These are phyloP conservation scores for Himantopus leucocephalus DNA, from an alignment of 2,113 vertebrate genomes.

Conservation along the genomic window DNA sequence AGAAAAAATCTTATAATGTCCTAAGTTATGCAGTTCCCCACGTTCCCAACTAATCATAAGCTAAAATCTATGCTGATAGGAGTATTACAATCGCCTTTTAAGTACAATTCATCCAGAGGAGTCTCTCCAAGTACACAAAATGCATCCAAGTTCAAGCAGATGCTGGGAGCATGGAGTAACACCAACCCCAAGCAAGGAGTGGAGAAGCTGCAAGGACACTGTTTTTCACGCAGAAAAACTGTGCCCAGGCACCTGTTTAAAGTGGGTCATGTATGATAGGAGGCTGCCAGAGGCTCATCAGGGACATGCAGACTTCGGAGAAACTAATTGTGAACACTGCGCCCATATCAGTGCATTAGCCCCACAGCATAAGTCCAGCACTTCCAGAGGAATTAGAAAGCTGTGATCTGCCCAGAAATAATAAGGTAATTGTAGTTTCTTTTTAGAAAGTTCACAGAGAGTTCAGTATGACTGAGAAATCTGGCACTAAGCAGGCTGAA, in stretches of 20 bases:
- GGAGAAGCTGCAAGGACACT: not conserved
- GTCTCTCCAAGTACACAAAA: not conserved
- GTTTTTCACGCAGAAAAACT: not conserved
- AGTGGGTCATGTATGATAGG: not conserved
- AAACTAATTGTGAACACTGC: not conserved
- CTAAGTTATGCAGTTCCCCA: not conserved
- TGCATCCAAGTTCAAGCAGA: not conserved
- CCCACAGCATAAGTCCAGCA: not conserved
- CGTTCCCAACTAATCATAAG: not conserved
- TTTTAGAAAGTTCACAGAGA: not conserved
- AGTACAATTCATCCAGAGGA: not conserved
- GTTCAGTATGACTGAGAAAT: not conserved
- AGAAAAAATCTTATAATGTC: not conserved
- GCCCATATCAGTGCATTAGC: not conserved
- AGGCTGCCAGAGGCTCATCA: not conserved
- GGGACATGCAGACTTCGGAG: not conserved
- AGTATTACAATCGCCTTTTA: not conserved
- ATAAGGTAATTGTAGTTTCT: not conserved
- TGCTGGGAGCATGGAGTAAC: not conserved
- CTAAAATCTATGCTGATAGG: not conserved
- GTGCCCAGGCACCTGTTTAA: not conserved
- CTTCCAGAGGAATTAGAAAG: not conserved
- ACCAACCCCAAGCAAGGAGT: not conserved
- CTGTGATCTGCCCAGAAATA: not conserved
- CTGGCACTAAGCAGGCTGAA: not conserved